Evolutionary conservation across 2,888 invertebrate genomes (phyloP), one percentile per base, ranked within the genome.

Genomic region (Torymus tubicola): DNA sequence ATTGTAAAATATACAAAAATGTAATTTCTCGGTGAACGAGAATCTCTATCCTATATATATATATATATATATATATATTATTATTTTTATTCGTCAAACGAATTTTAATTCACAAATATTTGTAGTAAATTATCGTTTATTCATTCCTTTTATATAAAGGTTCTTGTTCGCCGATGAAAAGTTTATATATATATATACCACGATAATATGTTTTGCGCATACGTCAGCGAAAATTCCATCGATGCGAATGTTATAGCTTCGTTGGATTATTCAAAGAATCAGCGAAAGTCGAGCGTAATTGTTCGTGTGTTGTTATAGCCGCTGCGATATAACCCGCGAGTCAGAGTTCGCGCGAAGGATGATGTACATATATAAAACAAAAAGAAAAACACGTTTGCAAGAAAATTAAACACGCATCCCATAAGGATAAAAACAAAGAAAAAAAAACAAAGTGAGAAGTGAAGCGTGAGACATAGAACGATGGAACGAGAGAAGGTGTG

Each of bases 311-410:
- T 5, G 11, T 57, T 60, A 16, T 57, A 64, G 55, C 10, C 67
- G 60, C 52, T 65, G 72, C 67, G 72, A 67, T 61, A 70, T n/a
- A n/a, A 4, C 1, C 65, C 31, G 14, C n/a, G n/a, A 64, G n/a
- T 73, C 61, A 69, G 50, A 55, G 74, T 18, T 63, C 14, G 31
- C 16, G 21, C n/a, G 50, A 64, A 31, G 13, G 18, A 52, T 64
- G 75, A n/a, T n/a, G n/a, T 70, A 70, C 50, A 74, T 69, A 74
- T 52, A 18, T 8, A 72, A 65, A 65, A 11, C 57, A 58, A 68
- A 61, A 50, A 18, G 58, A 55, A 16, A 31, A 8, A n/a, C n/a
- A n/a, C n/a, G n/a, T n/a, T n/a, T n/a, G n/a, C n/a, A 63, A 42
- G 42, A 14, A 50, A 55, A 65, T 12, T 60, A 65, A 68, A 65